Conservation (phyloP, 2,113 vertebrate species). For the Ictalurus punctatus region DNA sequence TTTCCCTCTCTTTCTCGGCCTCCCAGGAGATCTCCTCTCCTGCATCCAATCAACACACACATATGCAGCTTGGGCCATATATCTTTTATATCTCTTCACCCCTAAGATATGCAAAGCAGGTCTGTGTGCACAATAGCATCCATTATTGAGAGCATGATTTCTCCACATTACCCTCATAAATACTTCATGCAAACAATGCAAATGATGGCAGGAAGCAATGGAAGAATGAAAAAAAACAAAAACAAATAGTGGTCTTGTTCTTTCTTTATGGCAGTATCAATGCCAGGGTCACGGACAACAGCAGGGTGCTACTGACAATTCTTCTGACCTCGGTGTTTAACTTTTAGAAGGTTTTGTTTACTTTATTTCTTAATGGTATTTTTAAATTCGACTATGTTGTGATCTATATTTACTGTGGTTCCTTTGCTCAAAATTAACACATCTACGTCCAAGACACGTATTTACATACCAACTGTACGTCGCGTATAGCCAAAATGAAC, state of each 20-base stretch:
- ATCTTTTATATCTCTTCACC: constrained; percentile 38
- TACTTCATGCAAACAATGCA: constrained; percentile 42
- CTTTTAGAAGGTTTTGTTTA: background rate
- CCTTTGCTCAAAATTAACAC: background rate
- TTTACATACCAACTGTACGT: background rate
- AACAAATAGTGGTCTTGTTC: background rate
- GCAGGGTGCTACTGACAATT: background rate
- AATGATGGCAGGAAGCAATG: constrained; percentile 25
- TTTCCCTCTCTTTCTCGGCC: background rate
- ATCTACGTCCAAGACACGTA: background rate
- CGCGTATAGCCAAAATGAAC: background rate
- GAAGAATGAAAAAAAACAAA: background rate
- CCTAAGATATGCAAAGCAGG: constrained; percentile 47
- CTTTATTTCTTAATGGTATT: background rate
- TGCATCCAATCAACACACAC: constrained; percentile 42
- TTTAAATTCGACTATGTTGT: background rate
- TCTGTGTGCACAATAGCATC: constrained; percentile 30
- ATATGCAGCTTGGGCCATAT: constrained; percentile 24
- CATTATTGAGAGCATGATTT: constrained; percentile 45
- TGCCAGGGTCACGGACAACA: background rate
- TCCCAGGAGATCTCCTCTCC: constrained; percentile 17
- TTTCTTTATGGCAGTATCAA: background rate
- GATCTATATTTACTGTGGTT: background rate
- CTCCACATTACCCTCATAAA: constrained; percentile 37
- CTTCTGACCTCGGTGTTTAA: background rate